Conservation (phyloP, 2,113 vertebrate species). For the Phrynosoma blainvillii region DNA sequence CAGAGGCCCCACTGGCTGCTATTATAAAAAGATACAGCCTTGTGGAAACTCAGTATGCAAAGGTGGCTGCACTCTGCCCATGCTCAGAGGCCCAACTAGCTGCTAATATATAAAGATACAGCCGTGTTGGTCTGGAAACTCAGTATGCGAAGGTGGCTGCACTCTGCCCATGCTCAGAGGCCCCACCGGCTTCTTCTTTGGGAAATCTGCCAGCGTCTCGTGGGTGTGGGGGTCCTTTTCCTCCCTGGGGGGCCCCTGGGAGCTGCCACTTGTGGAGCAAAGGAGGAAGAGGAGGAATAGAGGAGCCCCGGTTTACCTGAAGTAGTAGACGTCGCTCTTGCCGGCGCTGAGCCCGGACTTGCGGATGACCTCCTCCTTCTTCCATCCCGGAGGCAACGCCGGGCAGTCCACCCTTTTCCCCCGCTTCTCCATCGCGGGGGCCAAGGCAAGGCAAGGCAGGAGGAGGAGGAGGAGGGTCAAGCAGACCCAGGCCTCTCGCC, state of each 20-base stretch:
- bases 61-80: background rate
- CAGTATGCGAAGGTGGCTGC: too few species aligned
- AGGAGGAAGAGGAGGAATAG: too few species aligned
- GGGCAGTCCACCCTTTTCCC: slow-evolving; percentile 82
- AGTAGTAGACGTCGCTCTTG: slow-evolving; percentile 90
- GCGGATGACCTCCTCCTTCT: slow-evolving; percentile 89
- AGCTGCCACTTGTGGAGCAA: too few species aligned
- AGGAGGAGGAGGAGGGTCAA: slow-evolving; percentile 6
- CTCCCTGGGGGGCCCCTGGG: too few species aligned
- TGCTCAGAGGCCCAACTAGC: background rate
- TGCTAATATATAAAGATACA: too few species aligned
- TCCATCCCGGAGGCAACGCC: slow-evolving; percentile 85
- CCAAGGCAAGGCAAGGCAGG: background rate
- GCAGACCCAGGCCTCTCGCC: too few species aligned
- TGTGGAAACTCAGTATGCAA: too few species aligned
- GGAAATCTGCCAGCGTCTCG: too few species aligned
- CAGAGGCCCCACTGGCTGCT: too few species aligned
- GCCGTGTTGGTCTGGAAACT: too few species aligned
- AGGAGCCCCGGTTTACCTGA: slow-evolving; percentile 74
- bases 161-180: slow-evolving; percentile 1
- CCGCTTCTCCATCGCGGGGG: slow-evolving; percentile 77
- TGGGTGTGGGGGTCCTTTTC: too few species aligned
- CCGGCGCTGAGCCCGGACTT: slow-evolving; percentile 88
- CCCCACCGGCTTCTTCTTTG: background rate
- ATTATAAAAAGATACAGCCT: too few species aligned